phyloP scores from a whole-genome alignment of 1,140 invertebrate genomes.

The Drosophila leontia region DNA sequence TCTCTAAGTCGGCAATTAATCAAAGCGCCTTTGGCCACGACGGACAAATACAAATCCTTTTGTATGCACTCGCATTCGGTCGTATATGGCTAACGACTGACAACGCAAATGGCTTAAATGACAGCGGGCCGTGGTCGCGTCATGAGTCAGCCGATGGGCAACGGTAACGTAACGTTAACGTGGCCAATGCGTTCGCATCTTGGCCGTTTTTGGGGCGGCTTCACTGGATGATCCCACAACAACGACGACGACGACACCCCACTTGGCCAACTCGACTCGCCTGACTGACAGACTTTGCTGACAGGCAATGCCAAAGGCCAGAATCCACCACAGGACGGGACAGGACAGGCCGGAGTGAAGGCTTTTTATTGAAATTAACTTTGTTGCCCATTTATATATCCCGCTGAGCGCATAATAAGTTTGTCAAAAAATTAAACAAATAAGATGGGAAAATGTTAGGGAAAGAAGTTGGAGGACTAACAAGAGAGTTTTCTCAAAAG shows the following conservation, averaged over 20 bases:
- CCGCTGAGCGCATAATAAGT: conserved; percentile 50
- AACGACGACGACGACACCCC: conserved; percentile 10
- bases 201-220: conserved; percentile 65
- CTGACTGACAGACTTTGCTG: conserved; percentile 50
- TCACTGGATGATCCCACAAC: conserved; percentile 11
- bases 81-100: conserved; percentile 76
- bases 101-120: conserved; percentile 81
- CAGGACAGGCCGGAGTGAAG: conserved; percentile 31
- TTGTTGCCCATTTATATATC: conserved; percentile 47
- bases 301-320: conserved; percentile 72
- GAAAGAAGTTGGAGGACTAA: neutral
- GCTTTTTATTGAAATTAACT: conserved; percentile 78
- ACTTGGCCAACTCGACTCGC: conserved; percentile 21
- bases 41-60: conserved; percentile 81
- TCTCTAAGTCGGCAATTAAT: conserved; percentile 83
- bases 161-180: conserved; percentile 69
- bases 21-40: conserved; percentile 77
- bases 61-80: conserved; percentile 53
- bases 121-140: conserved; percentile 67
- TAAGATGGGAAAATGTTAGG: conserved; percentile 5
- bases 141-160: conserved; percentile 78
- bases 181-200: conserved; percentile 42
- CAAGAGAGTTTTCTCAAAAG: neutral
- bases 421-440: conserved; percentile 54
- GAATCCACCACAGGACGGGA: conserved; percentile 18